Base-by-base conservation (phyloP, 1,140 invertebrate genomes). In the Eufriesea mexicana region DNA sequence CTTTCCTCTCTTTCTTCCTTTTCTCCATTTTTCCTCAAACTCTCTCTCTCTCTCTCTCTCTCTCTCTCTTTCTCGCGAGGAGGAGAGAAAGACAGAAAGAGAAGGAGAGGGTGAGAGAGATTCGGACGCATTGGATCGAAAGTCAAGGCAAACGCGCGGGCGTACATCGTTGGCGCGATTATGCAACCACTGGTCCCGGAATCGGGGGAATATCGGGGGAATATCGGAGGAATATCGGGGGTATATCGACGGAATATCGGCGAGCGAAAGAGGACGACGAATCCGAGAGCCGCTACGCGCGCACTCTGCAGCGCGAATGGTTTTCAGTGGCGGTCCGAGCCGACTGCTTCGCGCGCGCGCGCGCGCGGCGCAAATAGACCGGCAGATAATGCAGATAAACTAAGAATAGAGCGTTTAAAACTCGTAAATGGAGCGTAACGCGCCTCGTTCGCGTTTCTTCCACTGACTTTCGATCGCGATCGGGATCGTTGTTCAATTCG, bases 381-480 rank as follows among this genome's bases (percentile, higher is more conserved):
- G 81, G 79, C 77, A 89, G 89, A 91, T 90, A 90, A 91, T 90
- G 83, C 83, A 84, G 86, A 89, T 86, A 86, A 80, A 77, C 90
- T 90, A 91, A 91, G 88, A 91, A 91, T 91, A 91, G 90, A 90
- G 80, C 66, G 84, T 87, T 85, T 71, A 88, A 89, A 87, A 79
- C 49, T 23, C 49, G 66, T 78, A 90, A 90, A 90, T 91, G 89
- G 90, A 91, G 85, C 89, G 89, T 88, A 83, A 91, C 91, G 85
- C 73, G 73, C 28, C 57, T 81, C 55, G 72, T 64, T 66, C 59
- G 28, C 55, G 71, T 59, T 71, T 68, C 78, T 62, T 61, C 68
- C 35, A 54, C 23, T 10, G 74, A 57, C 62, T 47, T 64, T 66
- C 77, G 68, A 28, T 23, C 25, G 28, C 23, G 35, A 67, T 67